Evolutionary conservation across 2,888 invertebrate genomes (phyloP).

Genomic region (Hipparchia sbordonii): DNA sequence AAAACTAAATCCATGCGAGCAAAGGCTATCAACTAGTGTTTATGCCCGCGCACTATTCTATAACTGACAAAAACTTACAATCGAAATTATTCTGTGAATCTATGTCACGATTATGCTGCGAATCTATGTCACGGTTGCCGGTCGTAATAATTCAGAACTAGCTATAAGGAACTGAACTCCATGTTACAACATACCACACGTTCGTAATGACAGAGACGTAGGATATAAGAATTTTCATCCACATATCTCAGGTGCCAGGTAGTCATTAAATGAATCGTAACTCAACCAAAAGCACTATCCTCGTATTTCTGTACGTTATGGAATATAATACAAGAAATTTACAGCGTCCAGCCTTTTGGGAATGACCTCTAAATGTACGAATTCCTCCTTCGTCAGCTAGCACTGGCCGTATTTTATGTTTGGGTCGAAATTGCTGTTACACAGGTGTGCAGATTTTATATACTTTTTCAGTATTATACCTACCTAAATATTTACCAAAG

Average conservation of each 20-base stretch:
- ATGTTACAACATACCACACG: constrained; percentile 10
- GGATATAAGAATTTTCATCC: constrained; percentile 32
- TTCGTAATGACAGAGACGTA: constrained; percentile 1
- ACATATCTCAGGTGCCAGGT: constrained; percentile 40
- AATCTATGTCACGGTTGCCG: neutral
- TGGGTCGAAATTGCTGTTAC: constrained; percentile 33
- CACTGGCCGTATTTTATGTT: constrained; percentile 37
- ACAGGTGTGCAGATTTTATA: constrained; percentile 30
- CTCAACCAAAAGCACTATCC: constrained; percentile 59
- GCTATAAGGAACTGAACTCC: neutral
- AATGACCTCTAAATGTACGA: constrained; percentile 64
- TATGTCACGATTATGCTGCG: neutral
- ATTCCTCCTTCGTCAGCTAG: constrained; percentile 66
- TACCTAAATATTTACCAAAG: no score
- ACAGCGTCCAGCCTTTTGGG: constrained; percentile 41
- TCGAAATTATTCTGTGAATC: neutral
- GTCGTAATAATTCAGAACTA: neutral
- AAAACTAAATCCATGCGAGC: no score
- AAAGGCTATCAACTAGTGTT: no score
- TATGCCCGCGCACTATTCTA: no score
- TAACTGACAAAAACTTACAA: no score
- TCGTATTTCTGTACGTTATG: constrained; percentile 66
- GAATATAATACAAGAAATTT: constrained; percentile 50
- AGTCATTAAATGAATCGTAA: constrained; percentile 66
- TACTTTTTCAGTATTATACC: neutral